phyloP scores from a whole-genome alignment of 2,797 vertebrate species.

The Hyperoplus immaculatus region DNA sequence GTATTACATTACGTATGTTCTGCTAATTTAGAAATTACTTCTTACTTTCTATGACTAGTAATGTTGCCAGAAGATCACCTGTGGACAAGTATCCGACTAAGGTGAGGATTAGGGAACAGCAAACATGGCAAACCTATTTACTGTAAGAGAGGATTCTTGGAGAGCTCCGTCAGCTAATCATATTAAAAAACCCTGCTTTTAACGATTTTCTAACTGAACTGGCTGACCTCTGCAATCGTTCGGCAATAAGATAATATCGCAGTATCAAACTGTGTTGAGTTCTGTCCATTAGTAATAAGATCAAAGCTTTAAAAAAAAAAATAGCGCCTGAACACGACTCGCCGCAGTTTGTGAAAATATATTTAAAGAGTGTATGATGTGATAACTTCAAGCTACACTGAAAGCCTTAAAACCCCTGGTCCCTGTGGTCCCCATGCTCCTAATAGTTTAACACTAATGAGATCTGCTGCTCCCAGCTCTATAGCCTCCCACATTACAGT shows the following conservation, averaged over 20 bases:
- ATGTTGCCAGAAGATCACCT: not conserved
- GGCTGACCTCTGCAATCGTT: constrained; percentile 6
- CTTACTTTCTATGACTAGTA: not conserved
- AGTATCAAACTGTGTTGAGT: constrained; percentile 25
- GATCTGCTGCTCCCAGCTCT: constrained; percentile 69
- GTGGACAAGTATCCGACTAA: not conserved
- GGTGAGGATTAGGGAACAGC: not conserved
- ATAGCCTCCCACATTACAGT: constrained; percentile 66
- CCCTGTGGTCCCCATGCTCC: constrained; percentile 66
- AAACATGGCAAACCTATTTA: not conserved
- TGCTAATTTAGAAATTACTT: too few relatives aligned
- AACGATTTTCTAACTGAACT: not conserved
- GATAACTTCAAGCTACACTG: constrained; percentile 67
- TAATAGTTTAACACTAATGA: constrained; percentile 82
- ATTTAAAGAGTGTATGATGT: constrained; percentile 58
- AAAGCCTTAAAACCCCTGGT: constrained; percentile 62
- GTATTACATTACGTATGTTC: too few relatives aligned
- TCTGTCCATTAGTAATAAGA: constrained; percentile 20
- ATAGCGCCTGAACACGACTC: not conserved
- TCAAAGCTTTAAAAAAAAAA: constrained; percentile 24
- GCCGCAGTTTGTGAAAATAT: constrained; percentile 49
- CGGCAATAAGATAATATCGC: not conserved
- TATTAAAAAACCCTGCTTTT: constrained; percentile 1
- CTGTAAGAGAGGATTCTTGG: not conserved
- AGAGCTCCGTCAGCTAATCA: not conserved